phyloP scores from a whole-genome alignment of 2,797 vertebrate genomes.

The Phyllotis vaccarum region DNA sequence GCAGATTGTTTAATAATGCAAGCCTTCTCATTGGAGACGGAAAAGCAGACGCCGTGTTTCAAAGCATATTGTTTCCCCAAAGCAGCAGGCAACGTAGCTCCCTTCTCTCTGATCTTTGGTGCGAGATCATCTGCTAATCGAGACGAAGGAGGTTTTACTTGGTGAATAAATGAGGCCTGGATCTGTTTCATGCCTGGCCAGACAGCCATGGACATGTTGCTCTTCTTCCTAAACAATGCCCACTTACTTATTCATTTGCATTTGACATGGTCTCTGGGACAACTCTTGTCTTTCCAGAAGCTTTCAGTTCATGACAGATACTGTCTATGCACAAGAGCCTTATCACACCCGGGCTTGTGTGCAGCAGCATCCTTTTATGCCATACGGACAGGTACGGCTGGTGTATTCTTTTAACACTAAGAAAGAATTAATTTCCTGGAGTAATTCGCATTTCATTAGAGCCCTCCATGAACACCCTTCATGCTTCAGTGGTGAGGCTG shows the following conservation, averaged over 20 bases:
- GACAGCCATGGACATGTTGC: fast-evolving
- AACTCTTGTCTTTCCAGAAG: fast-evolving
- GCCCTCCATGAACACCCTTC: not conserved
- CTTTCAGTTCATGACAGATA: not conserved
- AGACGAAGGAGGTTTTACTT: fast-evolving
- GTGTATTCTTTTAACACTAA: not conserved
- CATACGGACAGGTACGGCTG: fast-evolving
- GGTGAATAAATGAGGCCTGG: not conserved
- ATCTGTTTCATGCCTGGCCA: fast-evolving
- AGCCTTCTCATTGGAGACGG: slow-evolving; percentile 60
- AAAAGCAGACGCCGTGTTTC: slow-evolving; percentile 73
- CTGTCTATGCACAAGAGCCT: fast-evolving
- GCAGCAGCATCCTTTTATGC: fast-evolving
- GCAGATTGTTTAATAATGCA: slow-evolving; percentile 81
- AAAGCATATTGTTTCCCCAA: slow-evolving; percentile 65
- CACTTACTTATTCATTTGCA: not conserved
- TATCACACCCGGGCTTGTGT: too few relatives aligned
- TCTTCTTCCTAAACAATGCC: not conserved
- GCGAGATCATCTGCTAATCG: not conserved
- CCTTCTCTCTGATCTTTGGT: not conserved
- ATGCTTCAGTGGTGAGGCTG: fast-evolving
- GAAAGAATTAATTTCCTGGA: not conserved
- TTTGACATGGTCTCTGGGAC: not conserved
- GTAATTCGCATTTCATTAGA: fast-evolving
- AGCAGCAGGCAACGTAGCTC: not conserved